Evolutionary conservation across 2,113 vertebrate species (phyloP).

Genomic region (Sterrhoptilus dennistouni): DNA sequence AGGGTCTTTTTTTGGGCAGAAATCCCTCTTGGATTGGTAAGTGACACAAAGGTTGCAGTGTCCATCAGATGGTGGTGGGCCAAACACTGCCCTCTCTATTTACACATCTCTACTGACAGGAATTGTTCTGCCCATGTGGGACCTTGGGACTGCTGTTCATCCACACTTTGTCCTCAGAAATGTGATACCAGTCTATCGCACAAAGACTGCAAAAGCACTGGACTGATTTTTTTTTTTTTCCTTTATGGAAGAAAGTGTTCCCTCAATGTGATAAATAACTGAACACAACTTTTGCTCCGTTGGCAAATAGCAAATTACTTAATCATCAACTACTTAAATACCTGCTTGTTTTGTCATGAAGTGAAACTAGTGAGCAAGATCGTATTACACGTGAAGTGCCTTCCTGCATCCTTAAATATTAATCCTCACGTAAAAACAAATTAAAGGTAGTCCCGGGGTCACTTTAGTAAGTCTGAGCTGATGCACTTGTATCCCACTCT

Average conservation of each 20-base stretch:
- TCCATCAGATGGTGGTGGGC: neutral
- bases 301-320: conserved; percentile 32
- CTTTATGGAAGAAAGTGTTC: conserved; percentile 20
- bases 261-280: neutral
- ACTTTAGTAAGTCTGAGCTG: neutral
- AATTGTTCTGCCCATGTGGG: neutral
- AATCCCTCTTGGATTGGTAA: neutral
- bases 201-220: neutral
- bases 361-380: neutral
- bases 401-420: neutral
- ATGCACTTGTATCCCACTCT: neutral
- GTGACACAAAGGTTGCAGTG: rapidly evolving
- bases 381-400: neutral
- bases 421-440: neutral
- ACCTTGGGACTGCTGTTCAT: neutral
- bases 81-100: neutral
- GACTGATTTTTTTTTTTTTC: neutral
- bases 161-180: neutral
- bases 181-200: neutral
- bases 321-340: conserved; percentile 47
- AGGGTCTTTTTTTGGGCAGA: neutral
- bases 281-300: neutral
- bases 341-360: conserved; percentile 13
- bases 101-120: neutral
- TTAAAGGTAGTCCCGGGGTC: neutral